Conservation (phyloP, 2,113 vertebrate species). For the Indicator maculatus region DNA sequence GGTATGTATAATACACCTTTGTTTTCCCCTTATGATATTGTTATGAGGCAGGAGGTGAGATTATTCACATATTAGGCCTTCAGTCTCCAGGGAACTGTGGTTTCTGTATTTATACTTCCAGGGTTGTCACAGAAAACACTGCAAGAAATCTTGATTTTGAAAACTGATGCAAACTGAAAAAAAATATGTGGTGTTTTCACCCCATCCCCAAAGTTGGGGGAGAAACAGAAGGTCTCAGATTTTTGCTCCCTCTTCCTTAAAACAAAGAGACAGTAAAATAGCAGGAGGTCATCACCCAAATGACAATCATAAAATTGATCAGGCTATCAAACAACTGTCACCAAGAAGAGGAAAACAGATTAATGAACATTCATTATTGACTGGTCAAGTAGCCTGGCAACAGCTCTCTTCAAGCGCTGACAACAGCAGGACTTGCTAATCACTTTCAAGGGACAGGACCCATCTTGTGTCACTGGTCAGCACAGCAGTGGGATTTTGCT, state of each 20-base stretch:
- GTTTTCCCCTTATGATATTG: background rate
- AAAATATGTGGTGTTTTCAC: background rate
- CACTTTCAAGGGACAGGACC: background rate
- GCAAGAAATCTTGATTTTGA: slow-evolving; percentile 36
- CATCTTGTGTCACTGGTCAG: background rate
- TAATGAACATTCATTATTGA: slow-evolving; percentile 44
- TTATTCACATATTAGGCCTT: slow-evolving; percentile 62
- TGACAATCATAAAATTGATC: slow-evolving; percentile 50
- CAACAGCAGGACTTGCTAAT: background rate
- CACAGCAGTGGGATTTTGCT: background rate
- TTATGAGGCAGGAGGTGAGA: slow-evolving; percentile 62
- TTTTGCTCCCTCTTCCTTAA: background rate
- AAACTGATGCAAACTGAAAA: background rate
- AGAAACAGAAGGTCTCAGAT: background rate
- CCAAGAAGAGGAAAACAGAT: background rate
- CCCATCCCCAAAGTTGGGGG: background rate
- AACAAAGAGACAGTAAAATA: background rate
- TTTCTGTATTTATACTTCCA: slow-evolving; percentile 51
- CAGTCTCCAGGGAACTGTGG: slow-evolving; percentile 42
- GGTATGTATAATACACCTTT: slow-evolving; percentile 28
- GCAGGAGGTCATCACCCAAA: slow-evolving; percentile 3
- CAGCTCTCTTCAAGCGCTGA: background rate
- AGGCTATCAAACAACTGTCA: slow-evolving; percentile 48
- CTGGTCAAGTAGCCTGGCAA: slow-evolving; percentile 33
- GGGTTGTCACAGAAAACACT: slow-evolving; percentile 27